These are phyloP conservation scores for Misgurnus anguillicaudatus DNA, from an alignment of 2,113 vertebrate genomes.

Conservation along the genomic window DNA sequence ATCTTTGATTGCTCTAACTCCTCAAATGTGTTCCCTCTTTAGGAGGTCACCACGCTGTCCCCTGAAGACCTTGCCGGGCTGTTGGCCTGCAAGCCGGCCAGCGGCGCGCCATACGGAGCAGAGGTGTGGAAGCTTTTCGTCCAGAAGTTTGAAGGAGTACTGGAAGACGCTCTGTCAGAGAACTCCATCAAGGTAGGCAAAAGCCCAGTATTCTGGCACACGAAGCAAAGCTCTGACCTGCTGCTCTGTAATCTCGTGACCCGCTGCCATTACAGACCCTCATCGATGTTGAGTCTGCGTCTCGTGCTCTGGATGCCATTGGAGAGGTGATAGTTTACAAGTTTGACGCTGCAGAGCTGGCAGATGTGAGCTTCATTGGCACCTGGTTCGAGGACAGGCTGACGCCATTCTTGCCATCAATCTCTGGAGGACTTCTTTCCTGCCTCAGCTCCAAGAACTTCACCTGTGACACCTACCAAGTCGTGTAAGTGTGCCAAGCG, in stretches of 20 bases:
- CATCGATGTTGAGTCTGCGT: background rate
- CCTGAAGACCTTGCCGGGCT: too few relatives aligned
- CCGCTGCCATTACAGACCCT: background rate
- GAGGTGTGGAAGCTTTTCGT: conserved; percentile 63
- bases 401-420: conserved; percentile 52
- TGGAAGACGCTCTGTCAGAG: conserved; percentile 53
- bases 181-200: conserved; percentile 46
- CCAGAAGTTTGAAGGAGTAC: conserved; percentile 44
- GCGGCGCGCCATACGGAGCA: background rate
- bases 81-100: too few relatives aligned
- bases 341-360: conserved; percentile 24
- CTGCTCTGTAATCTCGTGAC: background rate
- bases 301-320: conserved; percentile 37
- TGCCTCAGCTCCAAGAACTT: conserved; percentile 59
- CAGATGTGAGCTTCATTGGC: conserved; percentile 44
- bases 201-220: background rate
- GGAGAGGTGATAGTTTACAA: conserved; percentile 37
- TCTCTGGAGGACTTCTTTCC: conserved; percentile 55
- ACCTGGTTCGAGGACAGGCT: conserved; percentile 56
- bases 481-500: conserved; percentile 55
- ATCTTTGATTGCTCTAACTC: too few relatives aligned
- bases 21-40: too few relatives aligned
- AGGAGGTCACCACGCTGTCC: too few relatives aligned
- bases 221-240: background rate
- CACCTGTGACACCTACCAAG: conserved; percentile 62